Percentiles rank a stretch among this genome's conserved stretches.
phyloP scores from a whole-genome alignment of 2,888 invertebrate species.

The Papilio protenor region DNA sequence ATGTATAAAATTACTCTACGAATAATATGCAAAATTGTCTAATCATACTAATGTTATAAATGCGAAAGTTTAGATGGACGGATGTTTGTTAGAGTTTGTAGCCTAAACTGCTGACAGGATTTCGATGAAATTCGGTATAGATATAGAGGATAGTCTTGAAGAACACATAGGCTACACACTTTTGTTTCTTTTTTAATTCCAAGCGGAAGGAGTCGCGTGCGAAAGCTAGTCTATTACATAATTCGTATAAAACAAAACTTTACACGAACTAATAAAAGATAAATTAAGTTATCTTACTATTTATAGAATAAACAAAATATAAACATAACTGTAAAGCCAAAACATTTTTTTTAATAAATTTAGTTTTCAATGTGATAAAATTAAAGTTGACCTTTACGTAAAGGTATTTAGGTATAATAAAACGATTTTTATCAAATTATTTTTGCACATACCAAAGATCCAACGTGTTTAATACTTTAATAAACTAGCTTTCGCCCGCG shows the following conservation, averaged over 20 bases:
- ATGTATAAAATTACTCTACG: neutral
- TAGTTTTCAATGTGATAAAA: neutral
- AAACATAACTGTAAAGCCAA: neutral
- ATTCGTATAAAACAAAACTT: neutral
- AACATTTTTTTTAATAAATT: neutral
- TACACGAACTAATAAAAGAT: neutral
- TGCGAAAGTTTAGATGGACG: too few species aligned
- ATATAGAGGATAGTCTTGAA: too few species aligned
- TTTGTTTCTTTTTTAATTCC: too few species aligned
- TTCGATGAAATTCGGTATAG: too few species aligned
- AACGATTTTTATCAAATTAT: neutral
- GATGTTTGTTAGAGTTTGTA: too few species aligned
- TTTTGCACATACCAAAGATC: neutral
- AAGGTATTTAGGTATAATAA: too few species aligned
- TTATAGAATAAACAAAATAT: slow-evolving; percentile 1
- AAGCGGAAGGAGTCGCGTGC: too few species aligned
- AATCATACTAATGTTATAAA: too few species aligned
- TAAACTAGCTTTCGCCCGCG: neutral
- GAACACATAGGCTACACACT: too few species aligned
- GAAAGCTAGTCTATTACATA: too few species aligned
- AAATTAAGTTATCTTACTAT: neutral
- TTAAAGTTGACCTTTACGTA: neutral
- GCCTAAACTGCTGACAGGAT: too few species aligned
- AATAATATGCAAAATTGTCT: too few species aligned
- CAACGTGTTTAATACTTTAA: neutral